Conservation (phyloP, 2,797 vertebrate genomes). For the Xiphorhynchus erythropygius region DNA sequence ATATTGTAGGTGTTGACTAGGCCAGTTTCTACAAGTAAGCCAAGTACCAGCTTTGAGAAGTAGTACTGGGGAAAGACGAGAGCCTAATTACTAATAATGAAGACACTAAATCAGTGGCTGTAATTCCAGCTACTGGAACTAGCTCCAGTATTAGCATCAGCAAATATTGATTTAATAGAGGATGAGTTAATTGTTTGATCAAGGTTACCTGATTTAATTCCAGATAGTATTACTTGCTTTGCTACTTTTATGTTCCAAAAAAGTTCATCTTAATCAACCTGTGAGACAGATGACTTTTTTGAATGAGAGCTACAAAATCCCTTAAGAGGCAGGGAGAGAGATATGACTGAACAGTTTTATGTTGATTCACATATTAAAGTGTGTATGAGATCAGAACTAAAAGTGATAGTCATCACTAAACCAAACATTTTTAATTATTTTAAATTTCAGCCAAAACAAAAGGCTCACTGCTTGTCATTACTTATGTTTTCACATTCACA, state of each 20-base stretch:
- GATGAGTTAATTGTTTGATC: conserved; percentile 44
- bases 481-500: background rate
- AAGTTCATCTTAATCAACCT: conserved; percentile 11
- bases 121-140: conserved; percentile 10
- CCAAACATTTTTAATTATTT: background rate
- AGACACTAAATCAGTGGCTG: background rate
- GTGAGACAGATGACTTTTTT: background rate
- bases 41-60: background rate
- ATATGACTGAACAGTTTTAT: background rate
- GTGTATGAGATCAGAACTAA: background rate
- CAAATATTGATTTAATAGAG: conserved; percentile 44
- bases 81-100: background rate
- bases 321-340: background rate
- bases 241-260: conserved; percentile 9
- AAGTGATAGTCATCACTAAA: background rate
- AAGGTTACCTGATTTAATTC: conserved; percentile 23
- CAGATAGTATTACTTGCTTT: background rate
- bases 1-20: rapidly evolving
- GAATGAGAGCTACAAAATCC: background rate
- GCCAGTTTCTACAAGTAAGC: background rate
- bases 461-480: background rate
- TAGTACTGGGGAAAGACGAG: background rate
- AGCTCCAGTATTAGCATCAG: conserved; percentile 3
- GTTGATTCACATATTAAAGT: background rate
- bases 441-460: background rate